These are phyloP conservation scores for Hypomecis atomaria DNA, from an alignment of 2,888 invertebrate genomes.

Conservation along the genomic window DNA sequence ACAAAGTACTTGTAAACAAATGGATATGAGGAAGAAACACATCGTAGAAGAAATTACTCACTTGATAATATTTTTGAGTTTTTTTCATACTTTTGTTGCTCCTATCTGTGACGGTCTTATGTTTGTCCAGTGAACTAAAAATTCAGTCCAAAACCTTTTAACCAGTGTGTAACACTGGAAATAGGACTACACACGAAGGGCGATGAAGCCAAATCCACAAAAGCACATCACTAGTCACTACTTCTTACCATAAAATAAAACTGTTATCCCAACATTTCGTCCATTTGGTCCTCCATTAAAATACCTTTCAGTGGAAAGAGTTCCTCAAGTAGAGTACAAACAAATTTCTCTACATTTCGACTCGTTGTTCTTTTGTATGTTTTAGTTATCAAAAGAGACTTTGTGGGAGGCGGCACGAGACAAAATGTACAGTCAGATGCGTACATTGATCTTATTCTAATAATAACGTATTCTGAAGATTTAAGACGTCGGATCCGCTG, in stretches of 20 bases:
- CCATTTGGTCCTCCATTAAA: conserved; percentile 25
- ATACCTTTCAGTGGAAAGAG: conserved; percentile 24
- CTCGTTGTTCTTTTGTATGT: conserved; percentile 24
- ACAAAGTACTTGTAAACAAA: not conserved
- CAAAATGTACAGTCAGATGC: conserved; percentile 14
- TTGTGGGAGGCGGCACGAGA: conserved; percentile 14
- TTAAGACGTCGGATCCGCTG: too few relatives aligned
- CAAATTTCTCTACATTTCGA: conserved; percentile 27
- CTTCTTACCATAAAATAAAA: conserved; percentile 6
- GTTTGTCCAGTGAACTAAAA: too few relatives aligned
- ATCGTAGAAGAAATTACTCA: not conserved
- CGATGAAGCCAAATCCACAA: not conserved
- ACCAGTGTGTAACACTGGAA: too few relatives aligned
- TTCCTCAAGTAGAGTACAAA: conserved; percentile 25
- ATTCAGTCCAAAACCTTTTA: too few relatives aligned
- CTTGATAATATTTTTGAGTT: not conserved
- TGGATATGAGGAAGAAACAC: not conserved
- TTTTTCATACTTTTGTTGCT: too few relatives aligned
- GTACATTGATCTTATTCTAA: not conserved
- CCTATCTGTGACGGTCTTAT: too few relatives aligned
- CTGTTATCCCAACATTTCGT: conserved; percentile 21
- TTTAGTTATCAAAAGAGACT: conserved; percentile 26
- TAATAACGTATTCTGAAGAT: too few relatives aligned
- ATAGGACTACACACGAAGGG: not conserved
- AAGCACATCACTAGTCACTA: not conserved